These are phyloP conservation scores for Quadroppia sp. DNA, from an alignment of 2,888 invertebrate species.

Conservation along the genomic window DNA sequence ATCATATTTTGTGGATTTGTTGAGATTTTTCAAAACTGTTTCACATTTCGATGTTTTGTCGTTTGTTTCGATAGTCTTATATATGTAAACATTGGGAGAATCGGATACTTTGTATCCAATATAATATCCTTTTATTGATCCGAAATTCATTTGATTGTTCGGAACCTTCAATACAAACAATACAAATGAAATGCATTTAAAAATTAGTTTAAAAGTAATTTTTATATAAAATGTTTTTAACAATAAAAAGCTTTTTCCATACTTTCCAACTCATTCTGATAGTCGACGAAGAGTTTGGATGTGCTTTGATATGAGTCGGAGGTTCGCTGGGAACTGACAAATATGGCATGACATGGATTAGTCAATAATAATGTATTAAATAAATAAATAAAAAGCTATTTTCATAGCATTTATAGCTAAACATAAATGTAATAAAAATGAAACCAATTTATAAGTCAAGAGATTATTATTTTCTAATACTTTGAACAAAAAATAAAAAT, in stretches of 20 bases:
- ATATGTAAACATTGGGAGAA: slow-evolving; percentile 22
- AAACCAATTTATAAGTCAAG: not conserved
- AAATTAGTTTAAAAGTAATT: no score
- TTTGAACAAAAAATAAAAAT: not conserved
- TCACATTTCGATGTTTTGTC: slow-evolving; percentile 33
- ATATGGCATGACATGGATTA: not conserved
- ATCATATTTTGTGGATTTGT: slow-evolving; percentile 50
- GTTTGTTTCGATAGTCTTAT: slow-evolving; percentile 29
- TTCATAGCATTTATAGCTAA: no score
- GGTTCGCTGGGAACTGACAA: slow-evolving; percentile 64
- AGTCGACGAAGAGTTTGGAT: slow-evolving; percentile 66
- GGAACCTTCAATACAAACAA: slow-evolving; percentile 17
- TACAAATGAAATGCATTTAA: no score
- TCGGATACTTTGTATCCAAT: slow-evolving; percentile 37
- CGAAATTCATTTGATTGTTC: slow-evolving; percentile 32
- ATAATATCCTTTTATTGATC: slow-evolving; percentile 40
- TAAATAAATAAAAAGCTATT: no score
- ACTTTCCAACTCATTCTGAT: slow-evolving; percentile 67
- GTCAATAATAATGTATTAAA: not conserved
- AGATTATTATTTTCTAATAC: no score
- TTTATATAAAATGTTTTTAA: no score
- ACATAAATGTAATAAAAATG: no score
- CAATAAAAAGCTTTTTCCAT: no score
- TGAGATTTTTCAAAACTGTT: slow-evolving; percentile 42
- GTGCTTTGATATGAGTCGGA: slow-evolving; percentile 64